These are phyloP conservation scores for Aleiodes alternator DNA, from an alignment of 2,888 invertebrate species.

Conservation along the genomic window DNA sequence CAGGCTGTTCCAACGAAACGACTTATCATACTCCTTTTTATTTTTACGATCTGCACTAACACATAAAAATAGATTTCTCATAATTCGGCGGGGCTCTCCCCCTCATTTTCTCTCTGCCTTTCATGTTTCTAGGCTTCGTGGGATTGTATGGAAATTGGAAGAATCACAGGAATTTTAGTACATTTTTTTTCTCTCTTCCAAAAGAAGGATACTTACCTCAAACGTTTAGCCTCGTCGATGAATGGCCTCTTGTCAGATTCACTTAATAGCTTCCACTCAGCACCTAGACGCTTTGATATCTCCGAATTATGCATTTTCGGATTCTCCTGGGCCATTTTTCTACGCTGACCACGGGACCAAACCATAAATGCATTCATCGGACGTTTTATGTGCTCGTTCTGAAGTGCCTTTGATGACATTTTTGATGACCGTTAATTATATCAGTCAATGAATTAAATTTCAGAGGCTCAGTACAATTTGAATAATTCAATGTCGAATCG, in stretches of 20 bases:
- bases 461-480: too few species aligned
- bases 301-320: conserved; percentile 97
- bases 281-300: conserved; percentile 90
- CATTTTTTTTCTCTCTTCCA: conserved; percentile 33
- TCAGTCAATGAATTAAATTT: too few species aligned
- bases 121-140: conserved; percentile 40
- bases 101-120: conserved; percentile 26
- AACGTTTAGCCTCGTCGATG: conserved; percentile 92
- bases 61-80: conserved; percentile 67
- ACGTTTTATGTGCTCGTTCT: conserved; percentile 89
- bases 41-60: conserved; percentile 66
- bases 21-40: conserved; percentile 73
- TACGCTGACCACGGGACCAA: conserved; percentile 91
- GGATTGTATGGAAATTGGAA: too few species aligned
- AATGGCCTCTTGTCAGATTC: conserved; percentile 92
- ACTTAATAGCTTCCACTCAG: conserved; percentile 92
- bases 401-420: conserved; percentile 75
- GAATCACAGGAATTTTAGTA: background rate
- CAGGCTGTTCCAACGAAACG: conserved; percentile 63
- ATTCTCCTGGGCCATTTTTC: conserved; percentile 95
- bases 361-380: conserved; percentile 98
- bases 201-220: conserved; percentile 80
- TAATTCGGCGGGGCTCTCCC: conserved; percentile 50
- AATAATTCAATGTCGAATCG: too few species aligned
- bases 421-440: conserved; percentile 33